Conservation (phyloP, 2,113 vertebrate species). For the Coptodon rendalli region DNA sequence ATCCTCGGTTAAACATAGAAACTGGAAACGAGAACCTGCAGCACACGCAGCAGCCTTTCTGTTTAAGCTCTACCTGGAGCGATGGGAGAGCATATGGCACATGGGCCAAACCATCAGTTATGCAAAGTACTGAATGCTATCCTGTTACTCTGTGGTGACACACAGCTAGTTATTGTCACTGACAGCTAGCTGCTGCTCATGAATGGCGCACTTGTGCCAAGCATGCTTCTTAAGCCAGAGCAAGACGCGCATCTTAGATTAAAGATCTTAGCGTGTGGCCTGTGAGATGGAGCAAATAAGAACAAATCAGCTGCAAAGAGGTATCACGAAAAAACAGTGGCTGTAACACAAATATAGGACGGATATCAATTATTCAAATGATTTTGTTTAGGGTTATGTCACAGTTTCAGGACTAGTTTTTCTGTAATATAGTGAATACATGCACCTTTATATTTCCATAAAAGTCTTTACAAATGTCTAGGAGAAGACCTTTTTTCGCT, state of each 20-base stretch:
- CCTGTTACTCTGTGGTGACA: conserved; percentile 36
- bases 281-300: neutral
- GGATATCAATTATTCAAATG: neutral
- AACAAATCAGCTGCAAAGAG: neutral
- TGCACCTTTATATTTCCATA: neutral
- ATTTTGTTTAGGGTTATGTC: neutral
- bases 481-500: fast-evolving
- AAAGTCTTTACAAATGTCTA: neutral
- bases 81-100: conserved; percentile 41
- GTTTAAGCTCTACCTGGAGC: conserved; percentile 43
- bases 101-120: conserved; percentile 20
- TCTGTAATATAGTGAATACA: neutral
- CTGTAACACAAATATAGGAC: fast-evolving
- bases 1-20: neutral
- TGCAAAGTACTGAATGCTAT: neutral
- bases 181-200: conserved; percentile 55
- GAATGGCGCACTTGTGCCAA: conserved; percentile 21
- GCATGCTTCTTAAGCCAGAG: neutral
- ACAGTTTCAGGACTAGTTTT: neutral
- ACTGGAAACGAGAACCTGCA: neutral
- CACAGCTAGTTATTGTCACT: conserved; percentile 7
- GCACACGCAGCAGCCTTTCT: neutral
- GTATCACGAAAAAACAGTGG: too few relatives aligned
- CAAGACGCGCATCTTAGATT: neutral
- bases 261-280: neutral